These are phyloP conservation scores for Lepus americanus DNA, from an alignment of 2,113 vertebrate genomes.

Conservation along the genomic window DNA sequence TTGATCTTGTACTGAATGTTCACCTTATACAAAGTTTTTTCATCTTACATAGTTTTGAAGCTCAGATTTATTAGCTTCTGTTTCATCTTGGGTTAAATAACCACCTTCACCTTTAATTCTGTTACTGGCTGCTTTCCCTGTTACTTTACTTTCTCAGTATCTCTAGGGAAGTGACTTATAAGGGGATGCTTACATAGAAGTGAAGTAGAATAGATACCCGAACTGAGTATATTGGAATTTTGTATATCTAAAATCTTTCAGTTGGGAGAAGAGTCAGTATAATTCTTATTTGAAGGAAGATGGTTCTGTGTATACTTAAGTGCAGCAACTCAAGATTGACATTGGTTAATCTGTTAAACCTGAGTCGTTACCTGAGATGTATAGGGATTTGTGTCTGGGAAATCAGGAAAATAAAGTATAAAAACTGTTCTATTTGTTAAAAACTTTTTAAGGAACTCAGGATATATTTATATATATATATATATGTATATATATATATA, in stretches of 20 bases:
- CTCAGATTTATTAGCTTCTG: not conserved
- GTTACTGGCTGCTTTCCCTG: not conserved
- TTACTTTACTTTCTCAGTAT: slow-evolving; percentile 16
- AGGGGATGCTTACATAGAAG: not conserved
- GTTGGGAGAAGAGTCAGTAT: not conserved
- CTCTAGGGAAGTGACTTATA: not conserved
- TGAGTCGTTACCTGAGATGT: not conserved
- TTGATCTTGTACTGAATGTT: not conserved
- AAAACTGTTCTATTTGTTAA: not conserved
- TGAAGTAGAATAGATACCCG: not conserved
- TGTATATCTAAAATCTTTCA: not conserved
- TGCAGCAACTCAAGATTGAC: not conserved
- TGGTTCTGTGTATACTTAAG: not conserved
- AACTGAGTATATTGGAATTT: not conserved
- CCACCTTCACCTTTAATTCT: not conserved
- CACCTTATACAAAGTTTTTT: not conserved
- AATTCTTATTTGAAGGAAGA: slow-evolving; percentile 30
- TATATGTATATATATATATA: not conserved
- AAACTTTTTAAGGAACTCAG: slow-evolving; percentile 50
- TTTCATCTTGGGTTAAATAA: not conserved
- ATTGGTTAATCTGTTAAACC: not conserved
- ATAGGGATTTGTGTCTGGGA: not conserved
- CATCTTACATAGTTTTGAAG: not conserved
- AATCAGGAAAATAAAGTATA: not conserved
- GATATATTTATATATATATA: not conserved